Conservation (phyloP, 2,888 invertebrate genomes). For the Halictus quadricinctus region DNA sequence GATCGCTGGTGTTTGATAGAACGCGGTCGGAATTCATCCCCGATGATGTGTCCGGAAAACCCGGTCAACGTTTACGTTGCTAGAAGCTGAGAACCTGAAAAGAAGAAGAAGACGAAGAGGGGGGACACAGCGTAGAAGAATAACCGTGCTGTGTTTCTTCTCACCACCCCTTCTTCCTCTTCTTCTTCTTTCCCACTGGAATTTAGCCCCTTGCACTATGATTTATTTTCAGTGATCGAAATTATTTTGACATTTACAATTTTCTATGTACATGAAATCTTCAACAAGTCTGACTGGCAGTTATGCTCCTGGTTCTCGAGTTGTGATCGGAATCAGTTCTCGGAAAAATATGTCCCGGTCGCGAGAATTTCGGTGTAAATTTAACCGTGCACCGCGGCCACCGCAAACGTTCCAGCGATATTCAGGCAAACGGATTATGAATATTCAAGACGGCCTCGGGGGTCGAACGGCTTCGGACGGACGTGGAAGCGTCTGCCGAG, state of each 20-base stretch:
- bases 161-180: background rate
- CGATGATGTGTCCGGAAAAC: constrained; percentile 1
- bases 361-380: background rate
- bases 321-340: background rate
- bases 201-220: background rate
- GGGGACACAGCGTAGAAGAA: background rate
- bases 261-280: background rate
- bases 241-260: background rate
- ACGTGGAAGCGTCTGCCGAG: constrained; percentile 26
- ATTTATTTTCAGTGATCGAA: background rate
- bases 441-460: constrained; percentile 26
- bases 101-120: background rate
- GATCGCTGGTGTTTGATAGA: constrained; percentile 2
- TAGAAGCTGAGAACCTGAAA: background rate
- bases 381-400: background rate
- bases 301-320: background rate
- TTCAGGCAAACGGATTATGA: constrained; percentile 32
- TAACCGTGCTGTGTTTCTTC: background rate
- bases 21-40: background rate
- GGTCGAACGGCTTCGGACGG: constrained; percentile 14
- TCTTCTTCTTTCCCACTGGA: background rate
- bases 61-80: background rate
- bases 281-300: background rate
- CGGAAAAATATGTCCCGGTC: background rate
- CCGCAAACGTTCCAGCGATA: background rate